Evolutionary conservation across 2,888 invertebrate species (phyloP).

Genomic region (Slavum lentiscoides): DNA sequence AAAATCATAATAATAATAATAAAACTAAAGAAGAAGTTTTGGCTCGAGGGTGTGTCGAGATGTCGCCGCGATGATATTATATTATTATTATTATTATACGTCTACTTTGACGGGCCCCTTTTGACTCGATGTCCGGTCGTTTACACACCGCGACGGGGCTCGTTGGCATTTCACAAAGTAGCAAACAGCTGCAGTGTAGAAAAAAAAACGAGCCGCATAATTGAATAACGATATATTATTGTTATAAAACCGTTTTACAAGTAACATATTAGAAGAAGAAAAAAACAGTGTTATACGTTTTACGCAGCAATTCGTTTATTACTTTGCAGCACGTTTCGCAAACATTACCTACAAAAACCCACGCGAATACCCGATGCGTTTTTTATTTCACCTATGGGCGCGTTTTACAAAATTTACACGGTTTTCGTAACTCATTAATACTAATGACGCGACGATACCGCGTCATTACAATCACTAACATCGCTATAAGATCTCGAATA

Average conservation of each 20-base stretch:
- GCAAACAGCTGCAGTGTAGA: not conserved
- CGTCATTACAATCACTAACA: not conserved
- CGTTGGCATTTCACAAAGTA: slow-evolving; percentile 13
- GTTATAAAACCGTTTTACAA: too few relatives aligned
- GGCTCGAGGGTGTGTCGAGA: slow-evolving; percentile 40
- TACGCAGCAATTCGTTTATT: too few relatives aligned
- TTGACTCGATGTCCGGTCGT: slow-evolving; percentile 45
- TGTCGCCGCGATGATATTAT: not conserved
- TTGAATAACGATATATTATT: not conserved
- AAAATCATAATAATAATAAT: slow-evolving; percentile 37
- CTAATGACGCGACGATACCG: too few relatives aligned
- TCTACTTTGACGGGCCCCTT: slow-evolving; percentile 31
- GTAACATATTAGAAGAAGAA: too few relatives aligned
- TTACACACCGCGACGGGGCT: slow-evolving; percentile 6
- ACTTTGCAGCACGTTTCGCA: too few relatives aligned
- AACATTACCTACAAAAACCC: not conserved
- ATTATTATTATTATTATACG: not conserved
- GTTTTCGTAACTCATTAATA: not conserved
- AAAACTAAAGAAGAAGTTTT: slow-evolving; percentile 19
- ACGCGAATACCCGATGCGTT: not conserved
- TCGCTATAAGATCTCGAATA: too few relatives aligned
- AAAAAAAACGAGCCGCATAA: not conserved
- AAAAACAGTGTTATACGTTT: too few relatives aligned
- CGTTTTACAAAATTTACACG: slow-evolving; percentile 22
- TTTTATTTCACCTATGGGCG: not conserved